A percentile compares a stretch with the other conserved stretches of the same genome.
These are phyloP conservation scores for Jordanella pulchra DNA, from an alignment of 2,797 vertebrate species.

Conservation along the genomic window DNA sequence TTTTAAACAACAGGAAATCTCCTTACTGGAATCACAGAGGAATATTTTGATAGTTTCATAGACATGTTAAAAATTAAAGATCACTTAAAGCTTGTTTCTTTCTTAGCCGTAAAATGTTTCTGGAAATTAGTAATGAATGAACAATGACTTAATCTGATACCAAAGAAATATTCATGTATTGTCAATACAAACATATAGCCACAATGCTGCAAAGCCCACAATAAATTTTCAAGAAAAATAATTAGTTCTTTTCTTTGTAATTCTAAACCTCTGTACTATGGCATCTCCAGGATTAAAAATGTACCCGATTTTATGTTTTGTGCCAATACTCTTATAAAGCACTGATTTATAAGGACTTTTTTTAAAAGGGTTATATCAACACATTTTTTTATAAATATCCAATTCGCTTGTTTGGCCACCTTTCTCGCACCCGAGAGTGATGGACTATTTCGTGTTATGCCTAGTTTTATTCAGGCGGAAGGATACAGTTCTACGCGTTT, in stretches of 20 bases:
- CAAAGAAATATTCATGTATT: no score
- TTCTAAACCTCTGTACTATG: not conserved
- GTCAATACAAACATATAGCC: no score
- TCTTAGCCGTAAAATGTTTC: no score
- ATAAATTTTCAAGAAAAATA: no score
- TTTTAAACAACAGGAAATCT: no score
- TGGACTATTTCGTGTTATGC: constrained; percentile 63
- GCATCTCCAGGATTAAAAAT: not conserved
- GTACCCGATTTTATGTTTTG: not conserved
- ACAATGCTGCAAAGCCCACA: not conserved
- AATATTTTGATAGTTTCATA: no score
- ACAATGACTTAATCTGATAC: no score
- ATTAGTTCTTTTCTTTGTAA: not conserved
- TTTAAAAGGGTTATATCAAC: not conserved
- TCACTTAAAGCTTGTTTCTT: no score
- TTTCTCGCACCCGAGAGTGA: constrained; percentile 1
- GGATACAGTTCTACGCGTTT: constrained; percentile 68
- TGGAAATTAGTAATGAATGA: no score
- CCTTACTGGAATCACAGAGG: no score
- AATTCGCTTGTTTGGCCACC: not conserved
- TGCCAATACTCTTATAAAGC: not conserved
- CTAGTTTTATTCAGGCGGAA: constrained; percentile 81
- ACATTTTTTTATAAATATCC: not conserved
- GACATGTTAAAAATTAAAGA: no score
- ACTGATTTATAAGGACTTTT: not conserved